Evolutionary conservation across 1,140 invertebrate genomes (phyloP), one percentile per base, ranked within the genome.

Genomic region (Zaprionus tsacasi): DNA sequence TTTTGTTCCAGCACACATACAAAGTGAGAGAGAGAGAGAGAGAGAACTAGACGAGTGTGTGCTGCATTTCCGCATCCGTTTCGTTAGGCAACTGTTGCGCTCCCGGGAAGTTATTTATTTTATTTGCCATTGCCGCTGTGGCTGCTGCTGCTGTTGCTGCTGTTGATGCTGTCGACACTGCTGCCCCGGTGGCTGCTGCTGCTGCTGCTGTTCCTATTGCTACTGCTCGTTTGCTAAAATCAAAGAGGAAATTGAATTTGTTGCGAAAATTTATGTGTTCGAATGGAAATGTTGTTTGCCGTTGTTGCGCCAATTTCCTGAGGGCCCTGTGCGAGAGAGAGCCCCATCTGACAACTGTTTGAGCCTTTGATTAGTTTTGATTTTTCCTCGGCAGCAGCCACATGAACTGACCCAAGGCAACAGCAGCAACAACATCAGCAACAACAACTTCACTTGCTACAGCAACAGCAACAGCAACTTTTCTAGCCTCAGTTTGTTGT

Each of bases 221-320:
- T 61, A 67, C 74, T 74, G 76, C 80, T 89, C 81, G 85, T 75
- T 89, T 89, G 81, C 85, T 81, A 81, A 89, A 89, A 89, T 89
- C 85, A 89, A 89, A 85, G 85, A 89, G 85, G 85, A 89, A 89
- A 89, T 89, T 89, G 85, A 89, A 89, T 89, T 89, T 83, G 85
- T 89, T 89, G 85, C 70, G 78, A 89, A 89, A 89, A 89, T 89
- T 81, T 89, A 89, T 89, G 85, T 88, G 77, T 66, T 85, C 75
- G 64, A 85, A 89, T 89, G 85, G 85, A 89, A 89, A 89, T 81
- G 85, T 79, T 88, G 71, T 89, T 89, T 89, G 85, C 82, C 76
- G 74, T 85, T 78, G 80, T 73, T 79, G 72, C 75, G 78, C 74
- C 85, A 89, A 89, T 89, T 85, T 89, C 85, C 81, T 89, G 81